Conservation (phyloP, 2,888 invertebrate genomes). For the Exephanes ischioxanthus region DNA sequence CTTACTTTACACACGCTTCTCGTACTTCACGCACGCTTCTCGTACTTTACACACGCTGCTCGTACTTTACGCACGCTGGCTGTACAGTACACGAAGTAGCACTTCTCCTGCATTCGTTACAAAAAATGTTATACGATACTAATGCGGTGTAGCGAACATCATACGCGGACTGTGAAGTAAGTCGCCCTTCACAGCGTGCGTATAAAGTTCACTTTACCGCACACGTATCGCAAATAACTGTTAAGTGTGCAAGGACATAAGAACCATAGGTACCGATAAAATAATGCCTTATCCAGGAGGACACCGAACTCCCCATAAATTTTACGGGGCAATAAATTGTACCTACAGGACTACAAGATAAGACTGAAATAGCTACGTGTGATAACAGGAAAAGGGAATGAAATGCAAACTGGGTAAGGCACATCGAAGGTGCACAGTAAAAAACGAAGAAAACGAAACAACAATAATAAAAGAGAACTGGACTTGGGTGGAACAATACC, state of each 20-base stretch:
- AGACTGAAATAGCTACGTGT: background rate
- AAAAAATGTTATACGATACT: no score
- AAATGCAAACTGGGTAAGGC: constrained; percentile 1
- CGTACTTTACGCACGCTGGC: no score
- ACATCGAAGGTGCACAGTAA: background rate
- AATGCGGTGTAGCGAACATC: no score
- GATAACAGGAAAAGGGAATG: background rate
- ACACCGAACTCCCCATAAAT: background rate
- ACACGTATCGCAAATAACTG: no score
- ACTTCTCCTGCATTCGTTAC: no score
- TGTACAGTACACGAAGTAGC: no score
- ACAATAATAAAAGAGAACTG: background rate
- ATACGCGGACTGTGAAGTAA: no score
- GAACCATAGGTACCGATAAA: background rate
- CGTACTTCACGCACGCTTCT: no score
- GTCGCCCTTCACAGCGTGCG: no score
- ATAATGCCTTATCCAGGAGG: background rate
- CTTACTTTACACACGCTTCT: no score
- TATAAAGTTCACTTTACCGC: no score
- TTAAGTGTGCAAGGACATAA: background rate
- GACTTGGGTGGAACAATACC: background rate
- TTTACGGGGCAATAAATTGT: background rate
- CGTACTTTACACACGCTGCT: no score
- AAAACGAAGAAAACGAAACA: background rate
- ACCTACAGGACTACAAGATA: background rate